Evolutionary conservation across 1,140 invertebrate genomes (phyloP), one percentile per base, ranked within the genome.

Genomic region (Stegodyphus dumicola): DNA sequence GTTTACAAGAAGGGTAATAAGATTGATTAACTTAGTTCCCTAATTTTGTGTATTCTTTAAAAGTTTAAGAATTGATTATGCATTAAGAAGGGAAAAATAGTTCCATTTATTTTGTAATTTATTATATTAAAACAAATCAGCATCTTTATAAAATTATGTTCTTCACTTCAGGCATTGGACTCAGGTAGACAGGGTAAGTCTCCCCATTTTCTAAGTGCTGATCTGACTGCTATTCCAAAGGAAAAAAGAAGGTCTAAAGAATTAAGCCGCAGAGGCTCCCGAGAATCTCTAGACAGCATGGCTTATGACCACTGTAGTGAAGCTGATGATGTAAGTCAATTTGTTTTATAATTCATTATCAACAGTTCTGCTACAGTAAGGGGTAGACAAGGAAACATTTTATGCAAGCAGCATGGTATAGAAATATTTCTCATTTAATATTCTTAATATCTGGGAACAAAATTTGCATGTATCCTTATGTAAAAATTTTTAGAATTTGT

Each of bases 261-360:
- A 88, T 90, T 90, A 70, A 92, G 90, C 54, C 89, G 92, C 87
- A 89, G 93, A 78, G 93, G 92, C 75, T 93, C 93, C 54, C 90
- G 93, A 51, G 93, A 94, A 89, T 94, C 93, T 18, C 90, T 93
- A 71, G 93, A 94, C 87, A 92, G 91, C 77, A 92, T 93, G 89
- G 90, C 91, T 54, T 93, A 92, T 88, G 93, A 93, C 87, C 90
- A 90, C 86, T 91, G 90, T 76, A 86, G 81, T 86, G 88, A 89
- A 48, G 80, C 74, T 87, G 93, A 94, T 76, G 93, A 93, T 91
- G 93, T 94, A 90, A 92, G 92, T 92, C 15, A 60, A 60, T 7
- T 60, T 54, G 56, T 15, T 60, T 17, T 17, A 56, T 81, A 56
- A 73, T 53, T 71, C 10, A 70, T 80, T 65, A 33, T 33, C 33